A percentile compares a stretch with the other conserved stretches of the same genome.
These are phyloP conservation scores for Mythimna ferrago DNA, from an alignment of 2,888 invertebrate species.

Conservation along the genomic window DNA sequence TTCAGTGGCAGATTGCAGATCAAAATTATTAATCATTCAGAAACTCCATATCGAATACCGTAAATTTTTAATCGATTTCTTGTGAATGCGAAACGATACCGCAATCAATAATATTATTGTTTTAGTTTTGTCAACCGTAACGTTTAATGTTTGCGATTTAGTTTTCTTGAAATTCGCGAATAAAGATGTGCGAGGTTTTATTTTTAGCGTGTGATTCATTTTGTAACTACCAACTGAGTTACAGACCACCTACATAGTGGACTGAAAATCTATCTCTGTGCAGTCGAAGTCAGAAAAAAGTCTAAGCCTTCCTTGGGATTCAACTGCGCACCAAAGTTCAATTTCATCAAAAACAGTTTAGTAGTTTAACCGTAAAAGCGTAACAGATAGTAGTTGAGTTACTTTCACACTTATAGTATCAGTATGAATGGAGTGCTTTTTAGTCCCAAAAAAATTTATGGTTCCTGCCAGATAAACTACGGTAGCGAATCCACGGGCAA, in stretches of 20 bases:
- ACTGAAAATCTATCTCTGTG: not conserved
- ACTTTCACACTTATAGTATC: too few relatives aligned
- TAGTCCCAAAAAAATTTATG: too few relatives aligned
- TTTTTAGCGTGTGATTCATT: too few relatives aligned
- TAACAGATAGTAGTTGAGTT: too few relatives aligned
- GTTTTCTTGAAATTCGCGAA: slow-evolving; percentile 28
- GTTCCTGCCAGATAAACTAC: too few relatives aligned
- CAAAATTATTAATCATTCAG: slow-evolving; percentile 82
- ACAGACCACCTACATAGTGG: not conserved
- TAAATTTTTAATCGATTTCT: slow-evolving; percentile 81
- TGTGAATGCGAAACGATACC: slow-evolving; percentile 58
- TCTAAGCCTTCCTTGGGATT: too few relatives aligned
- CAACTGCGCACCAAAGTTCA: too few relatives aligned
- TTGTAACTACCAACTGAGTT: not conserved
- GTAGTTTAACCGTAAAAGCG: too few relatives aligned
- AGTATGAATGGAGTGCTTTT: too few relatives aligned
- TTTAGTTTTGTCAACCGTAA: slow-evolving; percentile 58
- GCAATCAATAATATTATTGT: slow-evolving; percentile 67
- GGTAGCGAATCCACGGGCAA: too few relatives aligned
- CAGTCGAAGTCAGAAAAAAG: too few relatives aligned
- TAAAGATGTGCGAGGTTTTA: slow-evolving; percentile 12
- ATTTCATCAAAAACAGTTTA: too few relatives aligned
- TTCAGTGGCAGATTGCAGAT: slow-evolving; percentile 89
- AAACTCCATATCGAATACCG: slow-evolving; percentile 81
- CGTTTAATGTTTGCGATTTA: slow-evolving; percentile 43